phyloP scores from a whole-genome alignment of 2,888 invertebrate species.

The Drosophila quinaria region DNA sequence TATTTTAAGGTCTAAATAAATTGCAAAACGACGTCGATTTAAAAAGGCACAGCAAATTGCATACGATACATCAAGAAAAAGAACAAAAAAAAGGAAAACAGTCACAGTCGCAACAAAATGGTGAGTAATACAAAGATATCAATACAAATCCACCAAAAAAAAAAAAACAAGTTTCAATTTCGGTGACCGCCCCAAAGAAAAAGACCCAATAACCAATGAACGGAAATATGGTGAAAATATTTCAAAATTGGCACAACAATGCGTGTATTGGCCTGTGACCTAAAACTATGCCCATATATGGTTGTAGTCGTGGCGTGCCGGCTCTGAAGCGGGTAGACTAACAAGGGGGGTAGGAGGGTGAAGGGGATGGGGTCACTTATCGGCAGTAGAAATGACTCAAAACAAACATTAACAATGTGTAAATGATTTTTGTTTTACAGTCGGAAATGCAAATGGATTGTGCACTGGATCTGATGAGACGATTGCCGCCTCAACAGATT shows the following conservation, averaged over 20 bases:
- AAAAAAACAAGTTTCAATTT: conserved; percentile 29
- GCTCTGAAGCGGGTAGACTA: conserved; percentile 6
- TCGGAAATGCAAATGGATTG: conserved; percentile 99
- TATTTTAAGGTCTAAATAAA: conserved; percentile 16
- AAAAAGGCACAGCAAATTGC: background rate
- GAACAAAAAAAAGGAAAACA: conserved; percentile 34
- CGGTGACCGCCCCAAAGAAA: conserved; percentile 24
- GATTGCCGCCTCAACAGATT: conserved; percentile 99
- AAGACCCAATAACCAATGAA: background rate
- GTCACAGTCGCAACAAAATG: conserved; percentile 63
- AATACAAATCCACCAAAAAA: conserved; percentile 33
- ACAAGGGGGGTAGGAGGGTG: no score
- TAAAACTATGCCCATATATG: conserved; percentile 74
- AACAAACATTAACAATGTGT: background rate
- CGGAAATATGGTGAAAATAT: conserved; percentile 7
- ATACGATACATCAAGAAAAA: conserved; percentile 3
- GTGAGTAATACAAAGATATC: conserved; percentile 69
- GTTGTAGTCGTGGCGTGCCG: conserved; percentile 60
- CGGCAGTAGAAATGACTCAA: conserved; percentile 46
- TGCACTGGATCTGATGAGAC: conserved; percentile 99
- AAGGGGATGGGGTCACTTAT: conserved; percentile 40
- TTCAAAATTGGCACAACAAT: conserved; percentile 1
- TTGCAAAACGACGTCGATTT: conserved; percentile 20
- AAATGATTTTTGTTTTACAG: conserved; percentile 86
- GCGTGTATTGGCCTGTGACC: conserved; percentile 44